Evolutionary conservation across 2,113 vertebrate species (phyloP).

Genomic region (Sorex araneus): DNA sequence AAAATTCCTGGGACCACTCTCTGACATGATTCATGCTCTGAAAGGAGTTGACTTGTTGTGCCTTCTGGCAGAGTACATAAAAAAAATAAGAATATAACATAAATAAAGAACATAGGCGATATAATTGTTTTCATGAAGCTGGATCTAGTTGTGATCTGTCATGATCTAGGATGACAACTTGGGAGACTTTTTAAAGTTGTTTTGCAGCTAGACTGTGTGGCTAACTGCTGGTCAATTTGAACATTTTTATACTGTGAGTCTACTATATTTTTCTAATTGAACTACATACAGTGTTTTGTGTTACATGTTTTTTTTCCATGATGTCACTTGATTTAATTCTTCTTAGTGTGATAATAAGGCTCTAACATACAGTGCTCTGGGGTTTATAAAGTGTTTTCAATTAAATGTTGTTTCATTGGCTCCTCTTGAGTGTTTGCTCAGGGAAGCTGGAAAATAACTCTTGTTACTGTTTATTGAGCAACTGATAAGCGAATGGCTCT

Average conservation of each 20-base stretch:
- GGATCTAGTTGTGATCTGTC: neutral
- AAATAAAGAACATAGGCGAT: accelerated
- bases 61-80: neutral
- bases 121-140: neutral
- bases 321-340: neutral
- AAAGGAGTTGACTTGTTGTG: neutral
- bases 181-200: neutral
- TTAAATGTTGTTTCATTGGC: constrained; percentile 19
- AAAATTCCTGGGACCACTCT: constrained; percentile 24
- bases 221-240: neutral
- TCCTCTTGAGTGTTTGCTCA: neutral
- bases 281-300: neutral
- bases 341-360: neutral
- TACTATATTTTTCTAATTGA: constrained; percentile 2
- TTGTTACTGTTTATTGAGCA: neutral
- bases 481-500: neutral
- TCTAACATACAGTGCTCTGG: neutral
- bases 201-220: neutral
- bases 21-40: neutral
- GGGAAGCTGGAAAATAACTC: neutral
- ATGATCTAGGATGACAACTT: neutral
- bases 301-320: constrained; percentile 26
- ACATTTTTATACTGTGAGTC: neutral
- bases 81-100: too few species aligned
- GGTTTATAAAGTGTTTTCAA: neutral